Conservation (phyloP, 1,140 invertebrate species). For the Pararge aegeria region DNA sequence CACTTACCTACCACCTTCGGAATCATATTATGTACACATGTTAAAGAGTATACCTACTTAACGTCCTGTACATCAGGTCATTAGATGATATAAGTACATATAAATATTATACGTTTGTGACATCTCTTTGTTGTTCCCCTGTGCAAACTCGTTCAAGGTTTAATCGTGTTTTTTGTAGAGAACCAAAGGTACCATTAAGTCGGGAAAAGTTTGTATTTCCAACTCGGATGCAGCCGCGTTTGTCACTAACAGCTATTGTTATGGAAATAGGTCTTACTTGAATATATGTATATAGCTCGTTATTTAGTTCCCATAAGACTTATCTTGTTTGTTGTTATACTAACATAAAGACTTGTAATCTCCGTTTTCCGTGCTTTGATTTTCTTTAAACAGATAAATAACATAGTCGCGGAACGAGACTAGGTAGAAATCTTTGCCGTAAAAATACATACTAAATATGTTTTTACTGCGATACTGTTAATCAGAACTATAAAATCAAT, state of each 20-base stretch:
- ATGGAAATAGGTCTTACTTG: conserved; percentile 51
- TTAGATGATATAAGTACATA: no score
- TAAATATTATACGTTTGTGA: neutral
- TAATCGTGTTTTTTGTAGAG: neutral
- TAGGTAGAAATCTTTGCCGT: no score
- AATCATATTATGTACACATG: no score
- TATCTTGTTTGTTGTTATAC: conserved; percentile 14
- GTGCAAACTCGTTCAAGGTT: conserved; percentile 6
- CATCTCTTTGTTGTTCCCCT: neutral
- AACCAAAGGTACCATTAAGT: conserved; percentile 7
- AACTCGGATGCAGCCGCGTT: conserved; percentile 30
- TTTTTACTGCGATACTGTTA: no score
- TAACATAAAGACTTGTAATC: neutral
- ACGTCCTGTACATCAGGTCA: no score
- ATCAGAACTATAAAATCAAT: no score
- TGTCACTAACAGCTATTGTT: conserved; percentile 48
- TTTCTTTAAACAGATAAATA: neutral
- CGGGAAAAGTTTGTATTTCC: conserved; percentile 40
- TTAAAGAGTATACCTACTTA: no score
- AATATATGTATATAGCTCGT: conserved; percentile 38
- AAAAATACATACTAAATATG: no score
- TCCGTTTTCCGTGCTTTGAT: neutral
- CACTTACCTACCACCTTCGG: no score
- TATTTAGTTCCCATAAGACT: conserved; percentile 33
- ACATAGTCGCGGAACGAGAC: no score